Percentiles rank a stretch among this genome's conserved stretches.
Conservation (phyloP, 2,113 vertebrate genomes). For the Sterrhoptilus dennistouni region DNA sequence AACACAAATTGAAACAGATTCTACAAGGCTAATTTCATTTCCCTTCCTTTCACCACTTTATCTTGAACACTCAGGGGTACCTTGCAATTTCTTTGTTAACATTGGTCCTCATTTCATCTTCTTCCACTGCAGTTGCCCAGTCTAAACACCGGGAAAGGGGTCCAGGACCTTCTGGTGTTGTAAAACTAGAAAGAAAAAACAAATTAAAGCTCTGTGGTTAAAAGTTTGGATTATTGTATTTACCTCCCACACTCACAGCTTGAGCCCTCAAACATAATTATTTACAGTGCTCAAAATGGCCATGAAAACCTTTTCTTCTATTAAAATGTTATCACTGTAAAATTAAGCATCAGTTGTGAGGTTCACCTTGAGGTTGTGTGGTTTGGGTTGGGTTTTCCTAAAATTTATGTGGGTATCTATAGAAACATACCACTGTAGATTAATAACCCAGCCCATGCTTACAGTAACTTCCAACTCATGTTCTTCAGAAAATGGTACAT, state of each 20-base stretch:
- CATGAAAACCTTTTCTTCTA: not conserved
- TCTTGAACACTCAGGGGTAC: slow-evolving; percentile 41
- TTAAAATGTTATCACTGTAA: not conserved
- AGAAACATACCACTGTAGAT: not conserved
- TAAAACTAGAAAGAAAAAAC: slow-evolving; percentile 78
- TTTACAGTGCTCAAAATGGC: not conserved
- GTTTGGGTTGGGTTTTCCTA: not conserved
- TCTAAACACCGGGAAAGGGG: slow-evolving; percentile 81
- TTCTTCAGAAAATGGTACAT: not conserved
- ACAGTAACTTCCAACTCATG: not conserved
- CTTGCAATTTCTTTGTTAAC: slow-evolving; percentile 89
- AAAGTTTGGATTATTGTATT: not conserved
- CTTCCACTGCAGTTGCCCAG: slow-evolving; percentile 90
- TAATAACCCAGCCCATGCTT: not conserved
- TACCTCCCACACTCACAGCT: not conserved
- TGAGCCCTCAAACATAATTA: not conserved
- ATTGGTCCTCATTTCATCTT: slow-evolving; percentile 85
- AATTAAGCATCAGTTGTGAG: not conserved
- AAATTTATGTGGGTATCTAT: not conserved
- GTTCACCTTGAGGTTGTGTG: not conserved
- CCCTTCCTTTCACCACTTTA: not conserved
- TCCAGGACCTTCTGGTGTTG: slow-evolving; percentile 88
- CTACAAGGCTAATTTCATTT: not conserved
- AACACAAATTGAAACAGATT: not conserved
- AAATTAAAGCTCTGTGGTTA: not conserved